Evolutionary conservation across 2,888 invertebrate genomes (phyloP).

Genomic region (Eupithecia insigniata): DNA sequence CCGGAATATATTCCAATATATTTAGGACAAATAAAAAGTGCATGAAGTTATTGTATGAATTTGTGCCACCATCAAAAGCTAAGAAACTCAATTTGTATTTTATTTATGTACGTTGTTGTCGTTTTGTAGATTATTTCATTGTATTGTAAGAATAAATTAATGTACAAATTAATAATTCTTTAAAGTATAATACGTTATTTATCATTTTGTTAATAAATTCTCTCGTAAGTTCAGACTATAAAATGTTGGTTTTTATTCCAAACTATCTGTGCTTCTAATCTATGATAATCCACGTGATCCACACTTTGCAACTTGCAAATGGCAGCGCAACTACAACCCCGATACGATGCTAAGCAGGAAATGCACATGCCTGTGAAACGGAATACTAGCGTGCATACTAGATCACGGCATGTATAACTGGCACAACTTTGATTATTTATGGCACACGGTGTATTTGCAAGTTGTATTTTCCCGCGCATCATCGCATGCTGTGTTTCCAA

Average conservation of each 20-base stretch:
- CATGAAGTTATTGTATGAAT: constrained; percentile 34
- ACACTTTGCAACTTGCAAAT: background rate
- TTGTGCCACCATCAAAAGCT: constrained; percentile 54
- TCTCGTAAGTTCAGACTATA: constrained; percentile 68
- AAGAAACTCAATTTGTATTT: constrained; percentile 67
- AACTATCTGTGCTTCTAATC: background rate
- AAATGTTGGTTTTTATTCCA: constrained; percentile 5
- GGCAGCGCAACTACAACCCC: too few relatives aligned
- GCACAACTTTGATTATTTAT: too few relatives aligned
- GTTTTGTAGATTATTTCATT: constrained; percentile 70
- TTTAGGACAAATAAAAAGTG: background rate
- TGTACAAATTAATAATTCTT: constrained; percentile 83
- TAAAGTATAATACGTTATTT: constrained; percentile 82
- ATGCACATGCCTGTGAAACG: too few relatives aligned
- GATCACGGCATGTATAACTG: too few relatives aligned
- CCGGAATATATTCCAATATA: background rate
- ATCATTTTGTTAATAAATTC: constrained; percentile 81
- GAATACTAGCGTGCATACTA: too few relatives aligned
- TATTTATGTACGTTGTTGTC: constrained; percentile 74
- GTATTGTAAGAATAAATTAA: constrained; percentile 72
- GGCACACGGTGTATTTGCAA: too few relatives aligned
- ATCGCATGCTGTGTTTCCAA: too few relatives aligned
- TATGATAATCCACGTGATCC: background rate
- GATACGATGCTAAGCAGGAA: too few relatives aligned
- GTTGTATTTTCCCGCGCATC: too few relatives aligned